These are phyloP conservation scores for Bhutanitis thaidina DNA, from an alignment of 2,888 invertebrate genomes.

Conservation along the genomic window DNA sequence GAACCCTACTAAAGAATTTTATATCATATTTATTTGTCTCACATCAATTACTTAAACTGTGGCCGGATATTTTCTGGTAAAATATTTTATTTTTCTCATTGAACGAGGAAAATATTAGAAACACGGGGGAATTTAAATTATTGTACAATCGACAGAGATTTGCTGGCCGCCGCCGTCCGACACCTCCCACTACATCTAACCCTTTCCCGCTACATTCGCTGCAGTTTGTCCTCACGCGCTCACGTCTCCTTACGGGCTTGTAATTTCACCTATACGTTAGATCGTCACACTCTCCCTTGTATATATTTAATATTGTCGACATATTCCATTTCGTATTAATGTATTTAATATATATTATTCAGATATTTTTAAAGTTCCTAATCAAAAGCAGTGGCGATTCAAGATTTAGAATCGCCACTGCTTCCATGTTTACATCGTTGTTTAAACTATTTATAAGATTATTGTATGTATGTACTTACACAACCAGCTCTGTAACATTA, in stretches of 20 bases:
- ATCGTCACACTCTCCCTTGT: too few relatives aligned
- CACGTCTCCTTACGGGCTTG: not conserved
- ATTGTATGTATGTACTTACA: constrained; percentile 5
- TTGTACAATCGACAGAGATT: constrained; percentile 13
- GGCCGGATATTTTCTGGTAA: too few relatives aligned
- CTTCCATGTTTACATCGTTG: too few relatives aligned
- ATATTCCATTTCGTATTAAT: not conserved
- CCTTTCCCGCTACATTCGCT: not conserved
- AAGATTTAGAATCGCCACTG: too few relatives aligned
- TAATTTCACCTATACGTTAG: too few relatives aligned
- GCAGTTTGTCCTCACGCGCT: not conserved
- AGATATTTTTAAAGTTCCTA: too few relatives aligned
- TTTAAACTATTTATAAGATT: not conserved
- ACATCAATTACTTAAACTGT: too few relatives aligned
- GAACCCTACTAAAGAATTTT: too few relatives aligned
- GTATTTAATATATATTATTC: not conserved
- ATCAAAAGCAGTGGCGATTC: too few relatives aligned
- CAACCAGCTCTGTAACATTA: not conserved
- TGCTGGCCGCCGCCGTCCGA: constrained; percentile 7
- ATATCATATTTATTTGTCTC: too few relatives aligned
- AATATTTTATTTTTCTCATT: too few relatives aligned
- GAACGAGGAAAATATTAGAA: too few relatives aligned
- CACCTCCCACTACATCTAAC: not conserved
- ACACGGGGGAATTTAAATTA: constrained; percentile 13
- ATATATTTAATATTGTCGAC: not conserved